Base-by-base conservation (phyloP, 2,113 vertebrate genomes). In the Pao palembangensis region DNA sequence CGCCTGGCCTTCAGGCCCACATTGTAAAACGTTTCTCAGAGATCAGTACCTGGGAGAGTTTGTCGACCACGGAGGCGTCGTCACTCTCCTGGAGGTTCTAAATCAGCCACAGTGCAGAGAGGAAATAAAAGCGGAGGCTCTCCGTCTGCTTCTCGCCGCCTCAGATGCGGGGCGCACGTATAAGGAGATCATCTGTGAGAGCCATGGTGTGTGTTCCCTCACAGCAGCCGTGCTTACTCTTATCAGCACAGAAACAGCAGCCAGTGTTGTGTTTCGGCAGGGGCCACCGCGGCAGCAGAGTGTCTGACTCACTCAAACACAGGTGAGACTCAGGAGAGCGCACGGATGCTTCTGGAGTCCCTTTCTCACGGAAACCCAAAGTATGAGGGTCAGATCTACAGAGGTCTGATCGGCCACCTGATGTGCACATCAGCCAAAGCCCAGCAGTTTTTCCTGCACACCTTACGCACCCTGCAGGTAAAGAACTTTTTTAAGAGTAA, bases 161-260 rank as follows among this genome's bases (percentile, higher is more conserved):
- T 85, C 92, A 43, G 85, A 83, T 0, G 41, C 80, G 15, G 93
- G 94, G 34, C 90, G 87, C 72, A 93, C 90, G 48, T 92, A 91
- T 75, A 94, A 94, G 80, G 94, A 96, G 81, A 78, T 94, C 43
- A 91, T 96, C 69, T 94, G 94, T 85, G 90, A 94, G 86, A 92
- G 91, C 85, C 87, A 87, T 0, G 91, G 93, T 95, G 25, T 6
- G 25, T 28, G 25, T 28, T 28, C 25, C 25, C 6, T 28, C 25
- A 28, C 3, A 28, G 25, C 25, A 28, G 25, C 25, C 6, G 3
- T 6, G 25, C 25, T 28, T 6, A n/a, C 25, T 28, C 25, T 6
- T 4, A 6, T 6, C 25, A 3, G 25, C 25, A 28, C 25, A 28
- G 25, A 3, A 28, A 28, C 25, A 28, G 25, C 25, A 28, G 17